phyloP scores from a whole-genome alignment of 2,113 vertebrate species.

The Paratilapia polleni region DNA sequence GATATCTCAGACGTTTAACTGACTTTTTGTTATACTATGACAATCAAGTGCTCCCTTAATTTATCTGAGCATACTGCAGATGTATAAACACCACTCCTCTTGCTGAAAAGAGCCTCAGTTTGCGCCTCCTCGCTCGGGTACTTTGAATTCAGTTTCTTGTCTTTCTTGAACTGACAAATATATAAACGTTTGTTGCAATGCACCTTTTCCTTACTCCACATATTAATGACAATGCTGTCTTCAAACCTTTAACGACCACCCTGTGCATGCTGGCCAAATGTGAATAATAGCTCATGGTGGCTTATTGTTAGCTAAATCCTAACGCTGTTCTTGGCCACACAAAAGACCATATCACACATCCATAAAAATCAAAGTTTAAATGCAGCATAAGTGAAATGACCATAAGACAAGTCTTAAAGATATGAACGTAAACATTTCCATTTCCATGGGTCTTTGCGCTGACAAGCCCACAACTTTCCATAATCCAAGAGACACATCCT shows the following conservation, averaged over 20 bases:
- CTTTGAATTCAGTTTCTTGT: neutral
- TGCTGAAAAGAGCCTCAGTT: neutral
- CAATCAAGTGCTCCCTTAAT: neutral
- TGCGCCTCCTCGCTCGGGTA: too few relatives aligned
- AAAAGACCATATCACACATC: too few relatives aligned
- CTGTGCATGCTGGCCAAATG: neutral
- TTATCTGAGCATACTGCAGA: fast-evolving
- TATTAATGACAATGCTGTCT: fast-evolving
- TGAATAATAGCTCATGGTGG: neutral
- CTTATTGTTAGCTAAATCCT: too few relatives aligned
- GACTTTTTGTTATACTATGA: neutral
- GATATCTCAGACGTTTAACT: neutral
- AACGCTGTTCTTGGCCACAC: too few relatives aligned
- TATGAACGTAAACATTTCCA: too few relatives aligned
- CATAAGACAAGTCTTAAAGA: too few relatives aligned
- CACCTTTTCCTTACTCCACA: neutral
- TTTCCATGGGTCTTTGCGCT: too few relatives aligned
- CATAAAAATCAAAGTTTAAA: too few relatives aligned
- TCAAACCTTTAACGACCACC: too few relatives aligned
- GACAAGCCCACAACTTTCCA: too few relatives aligned
- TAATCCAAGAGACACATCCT: too few relatives aligned
- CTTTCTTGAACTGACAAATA: neutral
- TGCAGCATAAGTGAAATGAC: too few relatives aligned
- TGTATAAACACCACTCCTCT: neutral
- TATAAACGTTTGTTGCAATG: neutral